Evolutionary conservation across 2,113 vertebrate species (phyloP).

Genomic region (Eupsittula cactorum): DNA sequence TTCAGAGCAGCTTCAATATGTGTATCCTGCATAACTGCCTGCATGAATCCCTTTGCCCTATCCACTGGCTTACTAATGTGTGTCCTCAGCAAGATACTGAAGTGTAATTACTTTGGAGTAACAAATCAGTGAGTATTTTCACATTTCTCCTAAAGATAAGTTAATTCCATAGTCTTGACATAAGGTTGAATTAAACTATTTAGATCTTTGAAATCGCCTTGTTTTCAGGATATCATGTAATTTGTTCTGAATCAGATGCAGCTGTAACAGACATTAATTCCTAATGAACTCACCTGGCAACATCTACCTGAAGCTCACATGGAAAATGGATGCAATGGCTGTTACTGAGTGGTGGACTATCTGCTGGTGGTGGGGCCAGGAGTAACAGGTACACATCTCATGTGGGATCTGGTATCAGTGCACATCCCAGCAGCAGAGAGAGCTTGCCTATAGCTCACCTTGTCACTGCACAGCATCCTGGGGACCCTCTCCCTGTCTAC

Average conservation of each 20-base stretch:
- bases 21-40: not conserved
- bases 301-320: not conserved
- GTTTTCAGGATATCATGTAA: not conserved
- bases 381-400: not conserved
- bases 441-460: not conserved
- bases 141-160: not conserved
- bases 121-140: not conserved
- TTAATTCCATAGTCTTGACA: not conserved
- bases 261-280: not conserved
- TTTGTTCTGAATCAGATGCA: not conserved
- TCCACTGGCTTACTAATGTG: not conserved
- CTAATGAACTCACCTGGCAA: not conserved
- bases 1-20: not conserved
- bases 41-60: not conserved
- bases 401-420: not conserved
- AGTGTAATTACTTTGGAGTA: not conserved
- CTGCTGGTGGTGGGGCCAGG: not conserved
- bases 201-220: not conserved
- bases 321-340: not conserved
- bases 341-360: fast-evolving
- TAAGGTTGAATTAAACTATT: not conserved
- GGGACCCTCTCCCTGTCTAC: not conserved
- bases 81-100: not conserved
- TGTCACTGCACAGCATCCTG: not conserved
- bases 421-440: not conserved